phyloP scores from a whole-genome alignment of 2,888 invertebrate species.

The Polydrusus cervinus region DNA sequence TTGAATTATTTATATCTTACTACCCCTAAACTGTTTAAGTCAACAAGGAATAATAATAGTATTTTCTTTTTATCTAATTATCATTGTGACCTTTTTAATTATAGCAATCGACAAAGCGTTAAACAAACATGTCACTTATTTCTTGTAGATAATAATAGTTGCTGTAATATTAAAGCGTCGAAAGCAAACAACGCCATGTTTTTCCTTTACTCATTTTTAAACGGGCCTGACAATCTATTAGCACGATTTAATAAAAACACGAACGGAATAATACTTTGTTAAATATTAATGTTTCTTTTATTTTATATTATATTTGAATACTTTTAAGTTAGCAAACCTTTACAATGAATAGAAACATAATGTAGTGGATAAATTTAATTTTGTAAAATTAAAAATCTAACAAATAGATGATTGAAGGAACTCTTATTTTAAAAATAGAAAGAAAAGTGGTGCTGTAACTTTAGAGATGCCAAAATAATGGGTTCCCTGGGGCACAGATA shows the following conservation, averaged over 20 bases:
- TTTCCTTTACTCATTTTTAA: neutral
- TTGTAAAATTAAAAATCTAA: too few species aligned
- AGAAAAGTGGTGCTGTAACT: too few species aligned
- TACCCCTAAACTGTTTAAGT: neutral
- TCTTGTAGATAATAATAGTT: neutral
- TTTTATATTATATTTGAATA: too few species aligned
- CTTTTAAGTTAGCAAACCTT: too few species aligned
- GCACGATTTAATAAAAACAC: slow-evolving; percentile 8
- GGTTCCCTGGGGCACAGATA: too few species aligned
- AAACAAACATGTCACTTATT: neutral
- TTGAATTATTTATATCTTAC: too few species aligned
- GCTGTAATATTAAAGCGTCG: slow-evolving; percentile 2
- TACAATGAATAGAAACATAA: too few species aligned
- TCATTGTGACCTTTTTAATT: neutral
- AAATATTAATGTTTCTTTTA: neutral
- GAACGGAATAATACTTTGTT: neutral
- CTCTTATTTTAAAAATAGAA: too few species aligned
- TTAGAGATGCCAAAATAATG: too few species aligned
- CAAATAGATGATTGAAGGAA: too few species aligned
- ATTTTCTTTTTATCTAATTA: neutral
- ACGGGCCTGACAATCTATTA: slow-evolving; percentile 5
- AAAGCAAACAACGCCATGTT: slow-evolving; percentile 10
- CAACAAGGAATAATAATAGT: neutral
- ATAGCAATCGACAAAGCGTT: neutral
- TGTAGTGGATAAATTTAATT: too few species aligned